phyloP scores from a whole-genome alignment of 2,888 invertebrate genomes.

The Pardosa pseudoannulata region DNA sequence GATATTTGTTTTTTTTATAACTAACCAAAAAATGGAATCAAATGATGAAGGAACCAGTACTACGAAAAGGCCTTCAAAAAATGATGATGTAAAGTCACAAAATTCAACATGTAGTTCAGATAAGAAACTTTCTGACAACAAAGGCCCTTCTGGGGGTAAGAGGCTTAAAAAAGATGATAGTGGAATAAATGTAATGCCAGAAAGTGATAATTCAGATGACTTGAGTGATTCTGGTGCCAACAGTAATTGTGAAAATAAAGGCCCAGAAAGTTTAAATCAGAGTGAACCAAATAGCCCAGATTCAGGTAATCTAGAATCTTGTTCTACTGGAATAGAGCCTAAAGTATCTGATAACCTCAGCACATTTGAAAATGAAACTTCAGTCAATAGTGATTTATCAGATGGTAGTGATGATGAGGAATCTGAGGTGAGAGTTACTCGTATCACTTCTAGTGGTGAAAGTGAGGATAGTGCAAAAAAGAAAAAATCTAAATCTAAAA shows the following conservation, averaged over 20 bases:
- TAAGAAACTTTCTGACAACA: background rate
- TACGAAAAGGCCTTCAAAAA: slow-evolving; percentile 39
- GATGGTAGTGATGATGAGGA: background rate
- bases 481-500: background rate
- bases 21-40: slow-evolving; percentile 32
- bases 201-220: slow-evolving; percentile 47
- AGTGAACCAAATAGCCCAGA: slow-evolving; percentile 34
- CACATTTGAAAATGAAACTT: background rate
- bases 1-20: no score
- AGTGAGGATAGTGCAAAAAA: background rate
- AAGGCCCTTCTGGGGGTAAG: slow-evolving; percentile 20
- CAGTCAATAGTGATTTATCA: background rate
- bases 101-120: slow-evolving; percentile 6
- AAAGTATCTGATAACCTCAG: background rate
- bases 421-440: background rate
- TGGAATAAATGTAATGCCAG: slow-evolving; percentile 51
- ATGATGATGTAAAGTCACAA: background rate
- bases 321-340: background rate
- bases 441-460: background rate
- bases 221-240: slow-evolving; percentile 19
- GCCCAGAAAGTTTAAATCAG: background rate
- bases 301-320: slow-evolving; percentile 46
- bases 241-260: background rate
- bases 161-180: slow-evolving; percentile 68
- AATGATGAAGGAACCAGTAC: slow-evolving; percentile 3